These are phyloP conservation scores for Poeciliopsis retropinna DNA, from an alignment of 2,113 vertebrate species.

Conservation along the genomic window DNA sequence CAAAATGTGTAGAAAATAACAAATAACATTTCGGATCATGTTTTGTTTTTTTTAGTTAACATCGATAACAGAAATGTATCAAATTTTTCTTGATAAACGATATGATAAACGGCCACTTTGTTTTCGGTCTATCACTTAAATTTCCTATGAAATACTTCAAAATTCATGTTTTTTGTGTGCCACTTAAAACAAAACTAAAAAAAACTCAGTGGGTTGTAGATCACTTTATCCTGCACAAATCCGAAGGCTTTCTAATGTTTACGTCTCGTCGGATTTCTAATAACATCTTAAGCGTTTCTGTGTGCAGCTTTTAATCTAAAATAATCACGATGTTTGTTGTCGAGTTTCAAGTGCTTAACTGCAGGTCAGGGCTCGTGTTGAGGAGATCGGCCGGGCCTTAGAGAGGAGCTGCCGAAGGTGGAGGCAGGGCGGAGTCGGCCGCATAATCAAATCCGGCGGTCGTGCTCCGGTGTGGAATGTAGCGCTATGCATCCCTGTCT, in stretches of 20 bases:
- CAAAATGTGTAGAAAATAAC: too few species aligned
- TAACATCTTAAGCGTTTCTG: not conserved
- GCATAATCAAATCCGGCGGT: conserved; percentile 13
- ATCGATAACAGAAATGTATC: too few species aligned
- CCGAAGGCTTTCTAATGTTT: not conserved
- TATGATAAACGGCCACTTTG: too few species aligned
- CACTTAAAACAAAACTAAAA: not conserved
- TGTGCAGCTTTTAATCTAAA: not conserved
- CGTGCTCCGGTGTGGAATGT: not conserved
- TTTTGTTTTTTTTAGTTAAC: too few species aligned
- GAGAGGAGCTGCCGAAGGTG: not conserved
- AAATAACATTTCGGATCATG: too few species aligned
- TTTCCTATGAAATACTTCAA: too few species aligned
- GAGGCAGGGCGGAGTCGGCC: not conserved
- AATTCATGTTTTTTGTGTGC: too few species aligned
- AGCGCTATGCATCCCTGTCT: not conserved
- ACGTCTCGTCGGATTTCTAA: not conserved
- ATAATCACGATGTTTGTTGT: not conserved
- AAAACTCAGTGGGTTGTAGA: not conserved
- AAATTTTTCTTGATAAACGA: too few species aligned
- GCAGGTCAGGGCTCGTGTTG: conserved; percentile 8
- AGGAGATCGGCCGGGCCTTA: conserved; percentile 5
- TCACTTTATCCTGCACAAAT: not conserved
- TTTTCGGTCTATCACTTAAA: too few species aligned
- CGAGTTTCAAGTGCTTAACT: conserved; percentile 8